phyloP scores from a whole-genome alignment of 1,140 invertebrate genomes.

The Pogonomyrmex californicus region DNA sequence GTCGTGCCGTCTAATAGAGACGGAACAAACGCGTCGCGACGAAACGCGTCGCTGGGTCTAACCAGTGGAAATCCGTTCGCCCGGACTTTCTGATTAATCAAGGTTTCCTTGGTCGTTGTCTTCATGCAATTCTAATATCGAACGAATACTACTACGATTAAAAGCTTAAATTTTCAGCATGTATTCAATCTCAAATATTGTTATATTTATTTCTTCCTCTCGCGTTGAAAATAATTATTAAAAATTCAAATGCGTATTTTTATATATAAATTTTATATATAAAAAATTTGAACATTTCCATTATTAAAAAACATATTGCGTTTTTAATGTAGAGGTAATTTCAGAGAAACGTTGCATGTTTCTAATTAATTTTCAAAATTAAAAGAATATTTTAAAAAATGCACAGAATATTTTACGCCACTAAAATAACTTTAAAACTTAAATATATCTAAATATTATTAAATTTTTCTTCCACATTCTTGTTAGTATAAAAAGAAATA shows the following conservation, averaged over 20 bases:
- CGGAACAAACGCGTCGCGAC: slow-evolving; percentile 17
- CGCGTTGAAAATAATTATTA: not conserved
- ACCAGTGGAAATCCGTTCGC: slow-evolving; percentile 36
- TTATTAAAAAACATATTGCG: not conserved
- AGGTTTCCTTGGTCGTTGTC: not conserved
- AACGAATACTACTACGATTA: not conserved
- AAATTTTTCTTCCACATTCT: not conserved
- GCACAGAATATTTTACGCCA: not conserved
- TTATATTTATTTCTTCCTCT: not conserved
- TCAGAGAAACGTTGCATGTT: not conserved
- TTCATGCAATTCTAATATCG: slow-evolving; percentile 35
- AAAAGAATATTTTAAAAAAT: not conserved
- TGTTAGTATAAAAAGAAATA: not conserved
- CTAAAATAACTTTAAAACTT: not conserved
- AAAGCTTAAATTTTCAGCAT: slow-evolving; percentile 19
- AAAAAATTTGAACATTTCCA: not conserved
- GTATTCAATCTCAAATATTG: not conserved
- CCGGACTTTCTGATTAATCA: slow-evolving; percentile 45
- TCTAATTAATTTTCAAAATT: not conserved
- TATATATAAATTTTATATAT: not conserved
- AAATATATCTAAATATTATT: slow-evolving; percentile 12
- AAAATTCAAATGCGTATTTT: slow-evolving; percentile 9
- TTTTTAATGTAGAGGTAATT: not conserved
- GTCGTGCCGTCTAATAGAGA: slow-evolving; percentile 45
- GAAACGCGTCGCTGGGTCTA: slow-evolving; percentile 38